Percentiles rank a stretch among this genome's conserved stretches.
Conservation (phyloP, 2,888 invertebrate genomes). For the Xylota sylvarum region DNA sequence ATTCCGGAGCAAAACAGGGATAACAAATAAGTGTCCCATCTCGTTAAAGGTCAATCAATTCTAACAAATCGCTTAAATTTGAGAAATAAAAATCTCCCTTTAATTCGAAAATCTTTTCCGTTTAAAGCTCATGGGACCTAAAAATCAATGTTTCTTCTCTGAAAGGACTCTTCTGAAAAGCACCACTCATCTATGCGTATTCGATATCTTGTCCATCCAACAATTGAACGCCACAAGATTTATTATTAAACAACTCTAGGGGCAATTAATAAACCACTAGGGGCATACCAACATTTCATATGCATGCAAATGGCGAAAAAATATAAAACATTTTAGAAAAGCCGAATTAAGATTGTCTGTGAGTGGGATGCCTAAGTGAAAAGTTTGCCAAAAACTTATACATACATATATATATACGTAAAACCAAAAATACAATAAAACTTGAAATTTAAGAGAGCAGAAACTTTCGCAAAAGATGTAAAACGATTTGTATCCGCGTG, state of each 20-base stretch:
- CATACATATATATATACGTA: background rate
- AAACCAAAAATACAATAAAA: background rate
- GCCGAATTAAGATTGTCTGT: background rate
- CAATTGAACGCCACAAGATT: background rate
- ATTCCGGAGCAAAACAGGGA: too few relatives aligned
- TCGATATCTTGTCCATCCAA: constrained; percentile 10
- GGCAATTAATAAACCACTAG: constrained; percentile 26
- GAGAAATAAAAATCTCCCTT: background rate
- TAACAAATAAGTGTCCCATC: background rate
- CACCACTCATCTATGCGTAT: constrained; percentile 2
- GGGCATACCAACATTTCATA: constrained; percentile 7
- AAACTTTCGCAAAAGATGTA: background rate
- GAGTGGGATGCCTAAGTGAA: constrained; percentile 13
- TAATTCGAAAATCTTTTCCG: background rate
- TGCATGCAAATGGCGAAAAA: constrained; percentile 10
- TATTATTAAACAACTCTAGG: constrained; percentile 22
- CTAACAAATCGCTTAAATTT: background rate
- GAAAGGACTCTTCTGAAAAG: constrained; percentile 1
- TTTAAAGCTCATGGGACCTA: background rate
- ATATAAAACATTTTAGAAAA: background rate
- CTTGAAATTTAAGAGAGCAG: background rate
- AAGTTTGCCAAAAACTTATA: constrained; percentile 10
- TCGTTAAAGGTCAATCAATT: background rate
- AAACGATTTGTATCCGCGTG: constrained; percentile 14
- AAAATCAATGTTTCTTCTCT: background rate